These are phyloP conservation scores for Torymus tubicola DNA, from an alignment of 2,888 invertebrate species.

Conservation along the genomic window DNA sequence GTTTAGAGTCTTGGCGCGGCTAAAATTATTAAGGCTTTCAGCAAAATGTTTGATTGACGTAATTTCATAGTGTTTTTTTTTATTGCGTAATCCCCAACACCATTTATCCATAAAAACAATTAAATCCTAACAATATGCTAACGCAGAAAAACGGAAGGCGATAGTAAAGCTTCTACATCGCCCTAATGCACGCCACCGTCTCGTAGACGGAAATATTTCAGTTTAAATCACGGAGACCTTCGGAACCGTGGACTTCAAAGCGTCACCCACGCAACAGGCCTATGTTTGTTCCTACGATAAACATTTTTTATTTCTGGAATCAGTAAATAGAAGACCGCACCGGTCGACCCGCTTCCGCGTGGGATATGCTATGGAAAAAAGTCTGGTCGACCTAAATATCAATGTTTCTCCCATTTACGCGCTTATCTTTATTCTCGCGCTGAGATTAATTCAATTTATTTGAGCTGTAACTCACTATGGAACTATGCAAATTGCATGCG, in stretches of 20 bases:
- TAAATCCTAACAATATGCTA: no score
- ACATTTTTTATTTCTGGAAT: constrained; percentile 47
- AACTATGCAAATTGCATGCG: no score
- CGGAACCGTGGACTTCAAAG: constrained; percentile 35
- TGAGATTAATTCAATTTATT: no score
- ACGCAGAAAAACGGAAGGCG: no score
- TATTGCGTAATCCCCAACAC: not conserved
- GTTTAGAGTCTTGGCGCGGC: not conserved
- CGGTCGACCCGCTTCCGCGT: not conserved
- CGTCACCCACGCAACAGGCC: constrained; percentile 39
- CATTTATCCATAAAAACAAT: no score
- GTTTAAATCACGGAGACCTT: constrained; percentile 25
- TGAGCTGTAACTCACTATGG: no score
- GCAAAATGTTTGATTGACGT: not conserved
- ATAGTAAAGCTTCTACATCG: no score
- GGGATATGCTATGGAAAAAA: not conserved
- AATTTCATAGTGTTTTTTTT: not conserved
- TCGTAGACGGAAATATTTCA: constrained; percentile 5
- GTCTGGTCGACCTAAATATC: no score
- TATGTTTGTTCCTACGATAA: constrained; percentile 28
- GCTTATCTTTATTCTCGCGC: no score
- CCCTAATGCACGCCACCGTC: not conserved
- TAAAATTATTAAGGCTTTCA: not conserved
- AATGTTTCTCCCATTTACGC: no score
- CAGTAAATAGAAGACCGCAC: not conserved